Evolutionary conservation across 2,113 vertebrate species (phyloP).

Genomic region (Chaetops frenatus): DNA sequence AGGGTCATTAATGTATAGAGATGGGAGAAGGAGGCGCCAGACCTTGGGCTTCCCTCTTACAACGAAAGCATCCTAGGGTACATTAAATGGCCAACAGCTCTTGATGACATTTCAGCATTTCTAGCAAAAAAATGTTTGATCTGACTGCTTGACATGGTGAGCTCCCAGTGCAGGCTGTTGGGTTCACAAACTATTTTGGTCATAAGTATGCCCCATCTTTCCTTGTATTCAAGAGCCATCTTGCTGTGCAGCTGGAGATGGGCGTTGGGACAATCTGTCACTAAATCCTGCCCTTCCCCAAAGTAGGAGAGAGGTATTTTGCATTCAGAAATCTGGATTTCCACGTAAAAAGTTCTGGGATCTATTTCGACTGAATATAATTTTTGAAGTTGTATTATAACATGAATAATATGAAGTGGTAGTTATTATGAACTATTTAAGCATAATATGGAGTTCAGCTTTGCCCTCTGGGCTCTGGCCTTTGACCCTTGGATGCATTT

Average conservation of each 20-base stretch:
- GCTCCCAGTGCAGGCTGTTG: background rate
- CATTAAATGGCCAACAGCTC: background rate
- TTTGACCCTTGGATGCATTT: background rate
- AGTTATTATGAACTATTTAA: background rate
- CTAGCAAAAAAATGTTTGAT: background rate
- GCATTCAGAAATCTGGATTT: background rate
- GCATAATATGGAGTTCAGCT: background rate
- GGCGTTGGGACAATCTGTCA: background rate
- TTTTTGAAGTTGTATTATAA: background rate
- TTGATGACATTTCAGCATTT: background rate
- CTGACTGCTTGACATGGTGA: fast-evolving
- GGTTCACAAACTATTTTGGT: background rate
- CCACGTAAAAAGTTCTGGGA: background rate
- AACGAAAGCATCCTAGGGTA: background rate
- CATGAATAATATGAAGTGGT: background rate
- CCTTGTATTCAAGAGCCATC: background rate
- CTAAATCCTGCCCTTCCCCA: background rate
- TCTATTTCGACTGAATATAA: background rate
- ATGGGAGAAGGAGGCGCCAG: background rate
- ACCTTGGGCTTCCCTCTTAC: background rate
- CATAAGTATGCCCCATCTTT: background rate
- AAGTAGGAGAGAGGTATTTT: background rate
- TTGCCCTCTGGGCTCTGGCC: background rate
- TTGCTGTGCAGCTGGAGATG: background rate
- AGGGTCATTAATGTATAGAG: background rate